Base-by-base conservation (phyloP, 1,140 invertebrate species). In the Drosophila ogumai region DNA sequence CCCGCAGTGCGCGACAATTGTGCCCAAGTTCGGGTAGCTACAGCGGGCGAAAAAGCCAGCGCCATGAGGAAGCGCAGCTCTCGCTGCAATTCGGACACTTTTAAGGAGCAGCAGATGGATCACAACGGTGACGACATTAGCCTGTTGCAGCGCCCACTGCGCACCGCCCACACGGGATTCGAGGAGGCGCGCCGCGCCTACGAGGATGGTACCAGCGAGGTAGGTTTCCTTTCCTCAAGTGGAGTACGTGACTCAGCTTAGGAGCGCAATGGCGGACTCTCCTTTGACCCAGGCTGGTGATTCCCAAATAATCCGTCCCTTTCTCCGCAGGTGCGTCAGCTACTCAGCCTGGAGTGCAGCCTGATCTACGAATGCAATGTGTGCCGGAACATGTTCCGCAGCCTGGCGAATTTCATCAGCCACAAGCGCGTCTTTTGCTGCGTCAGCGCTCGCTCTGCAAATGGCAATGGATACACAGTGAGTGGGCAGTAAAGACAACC, bases 311-410 rank as follows among this genome's bases (percentile, higher is more conserved):
- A 56, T 72, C 6, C 6, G 3, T 17, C 4, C 17, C 0, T 28
- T 50, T 46, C 68, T 47, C 93, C 94, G 60, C 93, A 97, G 95
- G 94, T 97, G 17, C 94, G 95, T 75, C 93, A 95, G 49, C 91
- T 97, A 41, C 93, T 98, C 8, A 93, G 94, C 15, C 94, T 96
- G 87, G 96, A 98, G 93, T 97, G 96, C 93, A 96, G 97, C 90
- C 91, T 97, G 46, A 94, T 98, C 77, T 96, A 96, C 88, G 97
- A 98, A 92, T 98, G 97, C 92, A 95, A 95, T 92, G 94, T 96
- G 31, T 98, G 97, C 91, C 93, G 95, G n/a, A 97, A 95, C 91
- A 93, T 98, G 79, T 98, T 97, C 92, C 94, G 97, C 81, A 96
- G 96, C 84, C 93, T 98, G 64, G 94, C 95, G 1, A 97, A 98